Evolutionary conservation across 2,888 invertebrate species (phyloP).

Genomic region (Calliopum simillimum): DNA sequence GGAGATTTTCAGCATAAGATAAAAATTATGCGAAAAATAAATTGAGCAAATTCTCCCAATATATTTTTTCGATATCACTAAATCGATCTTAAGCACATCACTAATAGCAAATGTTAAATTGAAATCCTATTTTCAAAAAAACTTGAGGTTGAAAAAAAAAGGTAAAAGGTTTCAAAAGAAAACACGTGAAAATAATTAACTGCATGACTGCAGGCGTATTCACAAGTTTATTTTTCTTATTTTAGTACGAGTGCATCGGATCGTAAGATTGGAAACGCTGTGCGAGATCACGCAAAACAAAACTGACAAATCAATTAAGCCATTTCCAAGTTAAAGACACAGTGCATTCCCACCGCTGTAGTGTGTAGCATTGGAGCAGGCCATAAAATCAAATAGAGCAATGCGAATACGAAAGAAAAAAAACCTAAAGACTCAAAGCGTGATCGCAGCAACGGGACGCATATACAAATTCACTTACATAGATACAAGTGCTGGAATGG

Average conservation of each 20-base stretch:
- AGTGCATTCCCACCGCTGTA: neutral
- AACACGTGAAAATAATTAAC: slow-evolving; percentile 17
- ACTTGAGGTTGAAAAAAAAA: too few relatives aligned
- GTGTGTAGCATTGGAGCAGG: neutral
- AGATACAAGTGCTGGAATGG: neutral
- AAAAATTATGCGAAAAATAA: too few relatives aligned
- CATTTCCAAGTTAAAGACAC: slow-evolving; percentile 12
- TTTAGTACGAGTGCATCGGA: neutral
- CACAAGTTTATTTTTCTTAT: neutral
- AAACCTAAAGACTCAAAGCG: neutral
- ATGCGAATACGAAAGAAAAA: neutral
- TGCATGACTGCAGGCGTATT: slow-evolving; percentile 7
- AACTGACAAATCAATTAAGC: slow-evolving; percentile 35
- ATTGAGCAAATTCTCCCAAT: too few relatives aligned
- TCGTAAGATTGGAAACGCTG: slow-evolving; percentile 25
- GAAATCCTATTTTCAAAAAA: too few relatives aligned
- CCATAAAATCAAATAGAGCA: neutral
- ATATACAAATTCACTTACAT: too few relatives aligned
- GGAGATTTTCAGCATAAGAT: too few relatives aligned
- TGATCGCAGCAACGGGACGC: neutral
- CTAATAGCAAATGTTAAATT: too few relatives aligned
- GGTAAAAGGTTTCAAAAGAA: too few relatives aligned
- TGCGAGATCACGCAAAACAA: slow-evolving; percentile 7
- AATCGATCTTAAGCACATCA: too few relatives aligned
- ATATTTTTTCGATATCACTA: too few relatives aligned